Evolutionary conservation across 2,888 invertebrate genomes (phyloP).

Genomic region (Sesia apiformis): DNA sequence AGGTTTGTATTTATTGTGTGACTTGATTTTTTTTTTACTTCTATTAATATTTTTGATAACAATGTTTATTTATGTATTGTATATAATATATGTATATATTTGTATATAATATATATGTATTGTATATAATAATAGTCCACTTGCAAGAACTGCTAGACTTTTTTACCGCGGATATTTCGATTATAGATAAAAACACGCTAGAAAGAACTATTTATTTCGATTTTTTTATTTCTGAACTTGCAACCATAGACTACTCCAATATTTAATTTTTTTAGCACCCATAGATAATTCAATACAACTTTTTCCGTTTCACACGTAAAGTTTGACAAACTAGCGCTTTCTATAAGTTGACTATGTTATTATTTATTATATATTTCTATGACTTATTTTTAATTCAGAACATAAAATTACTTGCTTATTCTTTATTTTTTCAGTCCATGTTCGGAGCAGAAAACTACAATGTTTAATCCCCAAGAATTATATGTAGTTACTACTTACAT

Average conservation of each 20-base stretch:
- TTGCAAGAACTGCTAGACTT: conserved; percentile 12
- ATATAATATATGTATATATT: not conserved
- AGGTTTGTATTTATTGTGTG: not conserved
- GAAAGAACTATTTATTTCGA: too few species aligned
- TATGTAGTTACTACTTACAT: conserved; percentile 8
- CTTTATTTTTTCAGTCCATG: conserved; percentile 57
- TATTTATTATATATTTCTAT: not conserved
- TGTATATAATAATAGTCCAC: not conserved
- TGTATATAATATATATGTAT: not conserved
- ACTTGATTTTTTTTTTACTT: not conserved
- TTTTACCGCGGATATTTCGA: not conserved
- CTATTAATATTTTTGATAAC: not conserved
- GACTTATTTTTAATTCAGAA: conserved; percentile 3
- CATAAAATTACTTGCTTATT: conserved; percentile 6
- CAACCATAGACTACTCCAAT: too few species aligned
- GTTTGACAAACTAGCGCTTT: too few species aligned
- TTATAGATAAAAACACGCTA: too few species aligned
- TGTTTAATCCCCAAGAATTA: conserved; percentile 6
- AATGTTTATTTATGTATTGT: not conserved
- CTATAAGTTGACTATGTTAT: not conserved
- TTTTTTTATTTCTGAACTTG: too few species aligned
- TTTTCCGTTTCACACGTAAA: too few species aligned
- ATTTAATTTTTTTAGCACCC: too few species aligned
- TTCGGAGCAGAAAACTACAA: conserved; percentile 64
- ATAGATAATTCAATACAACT: too few species aligned